Conservation (phyloP, 2,797 vertebrate species). For the Parotocinclus haroldoi region DNA sequence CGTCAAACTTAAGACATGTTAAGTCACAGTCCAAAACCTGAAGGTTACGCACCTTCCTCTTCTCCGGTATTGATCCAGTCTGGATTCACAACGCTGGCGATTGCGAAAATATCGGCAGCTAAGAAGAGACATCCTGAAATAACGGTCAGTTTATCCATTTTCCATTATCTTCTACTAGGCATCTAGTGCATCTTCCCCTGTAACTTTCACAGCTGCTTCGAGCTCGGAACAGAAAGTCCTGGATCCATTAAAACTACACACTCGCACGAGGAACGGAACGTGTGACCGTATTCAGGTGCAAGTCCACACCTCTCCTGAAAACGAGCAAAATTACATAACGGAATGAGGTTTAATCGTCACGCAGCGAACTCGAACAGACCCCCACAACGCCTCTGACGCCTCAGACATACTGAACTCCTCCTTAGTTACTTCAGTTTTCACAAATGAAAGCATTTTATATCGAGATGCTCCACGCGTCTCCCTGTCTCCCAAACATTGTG, state of each 20-base stretch:
- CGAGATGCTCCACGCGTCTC: slow-evolving; percentile 14
- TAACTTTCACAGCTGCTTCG: background rate
- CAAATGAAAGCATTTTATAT: slow-evolving; percentile 9
- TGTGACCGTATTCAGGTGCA: too few species aligned
- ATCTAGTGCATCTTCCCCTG: background rate
- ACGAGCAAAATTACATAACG: too few species aligned
- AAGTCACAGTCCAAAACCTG: too few species aligned
- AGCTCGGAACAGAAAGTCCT: too few species aligned
- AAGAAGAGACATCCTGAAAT: slow-evolving; percentile 96
- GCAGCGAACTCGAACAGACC: too few species aligned
- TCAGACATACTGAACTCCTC: too few species aligned
- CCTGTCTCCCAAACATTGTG: slow-evolving; percentile 17
- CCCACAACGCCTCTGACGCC: too few species aligned
- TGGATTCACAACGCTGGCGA: slow-evolving; percentile 91
- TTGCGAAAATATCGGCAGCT: slow-evolving; percentile 93
- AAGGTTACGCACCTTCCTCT: slow-evolving; percentile 74
- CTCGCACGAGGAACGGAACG: too few species aligned
- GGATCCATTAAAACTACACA: too few species aligned
- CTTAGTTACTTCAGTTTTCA: background rate
- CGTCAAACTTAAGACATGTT: background rate
- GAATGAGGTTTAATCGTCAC: too few species aligned
- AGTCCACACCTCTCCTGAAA: too few species aligned
- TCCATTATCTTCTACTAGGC: slow-evolving; percentile 41
- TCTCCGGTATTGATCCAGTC: slow-evolving; percentile 97
- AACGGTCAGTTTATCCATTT: slow-evolving; percentile 96